phyloP scores from a whole-genome alignment of 2,888 invertebrate genomes.

The Hartigia nigra region DNA sequence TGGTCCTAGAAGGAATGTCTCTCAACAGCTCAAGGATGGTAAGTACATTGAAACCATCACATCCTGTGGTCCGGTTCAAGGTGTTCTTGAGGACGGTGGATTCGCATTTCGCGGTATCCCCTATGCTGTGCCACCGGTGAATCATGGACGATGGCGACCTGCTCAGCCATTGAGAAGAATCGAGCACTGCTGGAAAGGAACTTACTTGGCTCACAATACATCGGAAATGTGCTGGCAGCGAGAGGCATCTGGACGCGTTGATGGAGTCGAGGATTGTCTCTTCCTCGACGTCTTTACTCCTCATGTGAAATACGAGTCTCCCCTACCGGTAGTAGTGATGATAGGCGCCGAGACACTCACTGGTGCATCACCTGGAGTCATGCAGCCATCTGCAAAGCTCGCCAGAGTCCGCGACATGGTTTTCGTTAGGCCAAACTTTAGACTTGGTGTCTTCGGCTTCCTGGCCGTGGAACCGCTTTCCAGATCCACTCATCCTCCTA shows the following conservation, averaged over 20 bases:
- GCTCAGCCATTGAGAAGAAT: conserved; percentile 76
- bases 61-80: conserved; percentile 83
- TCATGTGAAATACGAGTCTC: conserved; percentile 80
- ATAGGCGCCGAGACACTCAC: conserved; percentile 84
- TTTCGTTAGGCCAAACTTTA: conserved; percentile 88
- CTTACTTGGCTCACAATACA: conserved; percentile 75
- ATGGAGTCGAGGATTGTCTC: conserved; percentile 85
- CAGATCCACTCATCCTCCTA: conserved; percentile 76
- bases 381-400: conserved; percentile 80
- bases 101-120: conserved; percentile 87
- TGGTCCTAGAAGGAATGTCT: conserved; percentile 69
- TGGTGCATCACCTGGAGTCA: conserved; percentile 79
- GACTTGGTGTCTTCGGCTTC: conserved; percentile 76
- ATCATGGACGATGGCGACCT: conserved; percentile 76
- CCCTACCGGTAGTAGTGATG: conserved; percentile 84
- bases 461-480: conserved; percentile 79
- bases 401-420: conserved; percentile 84
- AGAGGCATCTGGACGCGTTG: conserved; percentile 73
- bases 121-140: conserved; percentile 80
- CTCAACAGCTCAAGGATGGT: conserved; percentile 78
- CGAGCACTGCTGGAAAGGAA: conserved; percentile 84
- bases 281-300: conserved; percentile 87
- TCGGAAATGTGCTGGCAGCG: conserved; percentile 79
- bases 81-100: conserved; percentile 80
- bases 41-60: conserved; percentile 79